Conservation (phyloP, 1,140 invertebrate species). For the Brachionus paranguensis region DNA sequence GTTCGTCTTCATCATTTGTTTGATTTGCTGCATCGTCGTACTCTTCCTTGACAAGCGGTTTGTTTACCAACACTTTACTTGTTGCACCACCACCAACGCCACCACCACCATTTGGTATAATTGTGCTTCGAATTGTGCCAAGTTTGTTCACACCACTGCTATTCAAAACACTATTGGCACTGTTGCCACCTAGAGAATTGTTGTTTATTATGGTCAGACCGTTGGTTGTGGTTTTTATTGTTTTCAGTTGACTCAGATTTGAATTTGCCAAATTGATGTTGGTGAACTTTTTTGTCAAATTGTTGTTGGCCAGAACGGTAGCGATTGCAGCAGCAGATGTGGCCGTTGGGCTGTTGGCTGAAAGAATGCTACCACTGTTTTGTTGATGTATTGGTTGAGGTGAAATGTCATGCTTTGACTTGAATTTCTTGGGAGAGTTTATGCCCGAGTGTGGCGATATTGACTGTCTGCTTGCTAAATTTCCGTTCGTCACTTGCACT, state of each 20-base stretch:
- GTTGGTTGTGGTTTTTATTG: neutral
- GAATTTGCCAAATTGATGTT: constrained; percentile 25
- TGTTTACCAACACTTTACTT: neutral
- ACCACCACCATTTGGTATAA: neutral
- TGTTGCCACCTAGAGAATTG: neutral
- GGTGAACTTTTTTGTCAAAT: constrained; percentile 4
- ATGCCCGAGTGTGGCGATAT: neutral
- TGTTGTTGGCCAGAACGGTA: neutral
- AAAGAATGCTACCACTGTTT: neutral
- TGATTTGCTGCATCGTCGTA: neutral
- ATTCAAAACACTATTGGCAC: too few relatives aligned
- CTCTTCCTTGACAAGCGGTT: neutral
- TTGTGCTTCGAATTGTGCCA: neutral
- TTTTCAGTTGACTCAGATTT: neutral
- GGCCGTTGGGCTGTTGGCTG: neutral
- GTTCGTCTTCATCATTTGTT: constrained; percentile 20
- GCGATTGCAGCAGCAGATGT: neutral
- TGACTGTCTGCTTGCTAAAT: neutral
- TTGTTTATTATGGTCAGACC: constrained; percentile 2
- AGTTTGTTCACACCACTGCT: neutral
- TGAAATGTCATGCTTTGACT: neutral
- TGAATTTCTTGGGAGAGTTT: neutral
- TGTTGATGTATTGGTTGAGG: neutral
- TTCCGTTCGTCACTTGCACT: neutral
- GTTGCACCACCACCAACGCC: too few relatives aligned